Conservation (phyloP, 2,113 vertebrate species). For the Herpetotheres cachinnans region DNA sequence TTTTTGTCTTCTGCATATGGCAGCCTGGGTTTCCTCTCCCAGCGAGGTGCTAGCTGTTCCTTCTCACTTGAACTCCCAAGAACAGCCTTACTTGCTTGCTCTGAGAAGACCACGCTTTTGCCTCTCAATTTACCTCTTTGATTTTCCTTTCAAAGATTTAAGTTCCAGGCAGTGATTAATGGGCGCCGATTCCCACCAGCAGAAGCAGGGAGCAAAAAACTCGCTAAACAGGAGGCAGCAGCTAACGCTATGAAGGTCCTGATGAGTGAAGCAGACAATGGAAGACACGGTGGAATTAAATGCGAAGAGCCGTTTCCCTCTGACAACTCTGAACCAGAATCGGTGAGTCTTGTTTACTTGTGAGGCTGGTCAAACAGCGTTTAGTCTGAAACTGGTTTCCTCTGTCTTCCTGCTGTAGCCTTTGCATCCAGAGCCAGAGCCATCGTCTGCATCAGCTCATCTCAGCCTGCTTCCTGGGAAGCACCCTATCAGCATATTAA, state of each 20-base stretch:
- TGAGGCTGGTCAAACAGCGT: not conserved
- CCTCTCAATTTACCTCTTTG: not conserved
- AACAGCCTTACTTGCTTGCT: not conserved
- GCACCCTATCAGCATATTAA: conserved; percentile 88
- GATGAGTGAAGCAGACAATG: conserved; percentile 77
- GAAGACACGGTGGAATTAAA: conserved; percentile 55
- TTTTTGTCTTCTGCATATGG: not conserved
- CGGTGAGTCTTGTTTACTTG: not conserved
- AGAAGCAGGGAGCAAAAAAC: conserved; percentile 93
- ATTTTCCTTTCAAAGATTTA: conserved; percentile 79
- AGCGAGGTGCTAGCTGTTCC: not conserved
- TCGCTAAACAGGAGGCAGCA: conserved; percentile 93
- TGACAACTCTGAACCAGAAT: not conserved
- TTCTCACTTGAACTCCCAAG: not conserved
- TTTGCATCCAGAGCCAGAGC: conserved; percentile 55
- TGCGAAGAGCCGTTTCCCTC: not conserved
- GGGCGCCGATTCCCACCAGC: conserved; percentile 86
- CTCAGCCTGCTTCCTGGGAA: conserved; percentile 81
- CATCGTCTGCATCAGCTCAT: conserved; percentile 8
- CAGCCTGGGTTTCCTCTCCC: not conserved
- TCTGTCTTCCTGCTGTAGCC: not conserved
- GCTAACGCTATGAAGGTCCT: conserved; percentile 84
- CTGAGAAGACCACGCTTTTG: not conserved
- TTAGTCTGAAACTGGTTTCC: not conserved
- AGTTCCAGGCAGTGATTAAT: conserved; percentile 91